Conservation (phyloP, 2,113 vertebrate genomes). For the Myrmecophaga tridactyla region DNA sequence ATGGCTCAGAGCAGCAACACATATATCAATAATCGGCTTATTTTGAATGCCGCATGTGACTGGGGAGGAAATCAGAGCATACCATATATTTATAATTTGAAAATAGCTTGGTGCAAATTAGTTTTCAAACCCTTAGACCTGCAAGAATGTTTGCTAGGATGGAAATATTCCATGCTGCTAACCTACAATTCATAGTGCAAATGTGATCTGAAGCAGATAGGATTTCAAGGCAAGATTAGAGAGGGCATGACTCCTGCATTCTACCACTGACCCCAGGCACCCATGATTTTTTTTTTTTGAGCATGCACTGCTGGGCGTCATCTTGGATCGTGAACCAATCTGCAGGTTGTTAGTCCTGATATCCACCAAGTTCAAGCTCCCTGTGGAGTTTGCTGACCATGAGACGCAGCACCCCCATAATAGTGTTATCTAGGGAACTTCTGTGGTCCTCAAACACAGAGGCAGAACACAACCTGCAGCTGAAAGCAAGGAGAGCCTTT, state of each 20-base stretch:
- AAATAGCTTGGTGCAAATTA: neutral
- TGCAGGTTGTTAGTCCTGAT: neutral
- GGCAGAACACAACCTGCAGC: neutral
- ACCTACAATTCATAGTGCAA: neutral
- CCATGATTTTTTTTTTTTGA: too few species aligned
- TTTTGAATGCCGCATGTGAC: neutral
- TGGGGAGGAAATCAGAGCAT: neutral
- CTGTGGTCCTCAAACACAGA: neutral
- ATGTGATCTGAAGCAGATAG: neutral
- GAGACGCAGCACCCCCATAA: neutral
- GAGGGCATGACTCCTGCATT: neutral
- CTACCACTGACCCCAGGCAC: too few species aligned
- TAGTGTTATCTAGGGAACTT: neutral
- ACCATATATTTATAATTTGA: slow-evolving; percentile 19
- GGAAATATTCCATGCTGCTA: neutral
- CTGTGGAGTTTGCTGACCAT: neutral
- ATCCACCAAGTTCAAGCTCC: neutral
- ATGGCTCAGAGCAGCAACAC: neutral
- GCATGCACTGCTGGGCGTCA: neutral
- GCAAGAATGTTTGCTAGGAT: neutral
- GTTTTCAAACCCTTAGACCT: neutral
- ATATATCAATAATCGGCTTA: neutral
- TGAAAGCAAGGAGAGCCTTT: neutral
- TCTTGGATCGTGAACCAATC: neutral
- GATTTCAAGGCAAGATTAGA: neutral